Conservation (phyloP, 2,888 invertebrate species). For the Stenodera caucasica region DNA sequence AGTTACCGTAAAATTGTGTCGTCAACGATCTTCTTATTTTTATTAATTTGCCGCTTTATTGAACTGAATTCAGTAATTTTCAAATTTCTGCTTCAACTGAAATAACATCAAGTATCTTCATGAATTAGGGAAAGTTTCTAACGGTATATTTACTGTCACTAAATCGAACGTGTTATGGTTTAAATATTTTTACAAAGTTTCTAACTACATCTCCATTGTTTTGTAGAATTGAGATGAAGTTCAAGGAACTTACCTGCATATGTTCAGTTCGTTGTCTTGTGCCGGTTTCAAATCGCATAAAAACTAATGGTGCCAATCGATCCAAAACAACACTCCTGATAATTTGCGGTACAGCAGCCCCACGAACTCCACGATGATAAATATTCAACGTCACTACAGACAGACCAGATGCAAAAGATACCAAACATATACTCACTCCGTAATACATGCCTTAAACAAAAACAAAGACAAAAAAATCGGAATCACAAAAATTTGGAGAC, state of each 20-base stretch:
- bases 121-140: neutral
- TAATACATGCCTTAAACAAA: constrained; percentile 72
- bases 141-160: neutral
- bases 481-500: constrained; percentile 6
- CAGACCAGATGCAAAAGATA: constrained; percentile 77
- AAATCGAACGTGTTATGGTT: neutral
- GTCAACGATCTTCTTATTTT: no score
- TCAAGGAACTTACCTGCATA: constrained; percentile 42
- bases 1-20: no score
- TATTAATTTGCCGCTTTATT: no score
- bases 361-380: constrained; percentile 81
- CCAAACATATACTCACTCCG: constrained; percentile 79
- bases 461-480: constrained; percentile 32
- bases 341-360: constrained; percentile 73
- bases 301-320: constrained; percentile 72
- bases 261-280: constrained; percentile 44
- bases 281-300: constrained; percentile 68
- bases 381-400: constrained; percentile 84
- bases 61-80: neutral
- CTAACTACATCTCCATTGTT: no score
- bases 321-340: constrained; percentile 73
- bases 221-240: no score
- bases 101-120: neutral
- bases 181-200: neutral
- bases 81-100: neutral